Conservation (phyloP, 2,113 vertebrate genomes). For the Periophthalmus modestus region DNA sequence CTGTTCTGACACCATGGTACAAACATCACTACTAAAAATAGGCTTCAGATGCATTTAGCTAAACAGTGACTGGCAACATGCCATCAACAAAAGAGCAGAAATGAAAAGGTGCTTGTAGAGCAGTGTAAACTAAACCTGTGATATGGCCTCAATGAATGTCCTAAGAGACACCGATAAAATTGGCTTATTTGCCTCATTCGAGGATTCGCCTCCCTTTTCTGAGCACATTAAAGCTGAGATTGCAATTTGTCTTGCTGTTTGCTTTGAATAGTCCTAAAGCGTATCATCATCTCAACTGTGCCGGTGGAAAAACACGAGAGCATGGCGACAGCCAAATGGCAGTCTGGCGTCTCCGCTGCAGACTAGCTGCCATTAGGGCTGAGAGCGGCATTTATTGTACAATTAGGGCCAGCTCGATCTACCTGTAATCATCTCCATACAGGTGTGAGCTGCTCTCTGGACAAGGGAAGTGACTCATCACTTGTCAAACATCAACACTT, state of each 20-base stretch:
- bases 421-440: slow-evolving; percentile 94
- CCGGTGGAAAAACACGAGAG: slow-evolving; percentile 81
- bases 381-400: slow-evolving; percentile 93
- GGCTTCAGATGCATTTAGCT: slow-evolving; percentile 16
- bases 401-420: slow-evolving; percentile 90
- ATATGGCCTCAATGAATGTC: slow-evolving; percentile 50
- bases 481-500: slow-evolving; percentile 83
- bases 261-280: slow-evolving; percentile 85
- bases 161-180: slow-evolving; percentile 56
- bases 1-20: not conserved
- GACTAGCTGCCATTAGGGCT: slow-evolving; percentile 89
- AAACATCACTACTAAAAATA: slow-evolving; percentile 19
- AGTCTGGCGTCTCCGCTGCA: slow-evolving; percentile 89
- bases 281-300: slow-evolving; percentile 86
- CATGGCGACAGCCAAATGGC: slow-evolving; percentile 92
- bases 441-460: slow-evolving; percentile 87
- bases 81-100: slow-evolving; percentile 34
- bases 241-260: slow-evolving; percentile 83
- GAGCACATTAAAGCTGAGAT: slow-evolving; percentile 81
- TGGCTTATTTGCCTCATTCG: slow-evolving; percentile 71
- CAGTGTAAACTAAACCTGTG: slow-evolving; percentile 29
- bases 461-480: slow-evolving; percentile 86
- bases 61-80: slow-evolving; percentile 27
- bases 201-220: slow-evolving; percentile 64
- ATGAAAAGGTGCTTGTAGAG: slow-evolving; percentile 24